Evolutionary conservation across 2,113 vertebrate genomes (phyloP), one percentile per base, ranked within the genome.

Genomic region (Hemiprocne comata): DNA sequence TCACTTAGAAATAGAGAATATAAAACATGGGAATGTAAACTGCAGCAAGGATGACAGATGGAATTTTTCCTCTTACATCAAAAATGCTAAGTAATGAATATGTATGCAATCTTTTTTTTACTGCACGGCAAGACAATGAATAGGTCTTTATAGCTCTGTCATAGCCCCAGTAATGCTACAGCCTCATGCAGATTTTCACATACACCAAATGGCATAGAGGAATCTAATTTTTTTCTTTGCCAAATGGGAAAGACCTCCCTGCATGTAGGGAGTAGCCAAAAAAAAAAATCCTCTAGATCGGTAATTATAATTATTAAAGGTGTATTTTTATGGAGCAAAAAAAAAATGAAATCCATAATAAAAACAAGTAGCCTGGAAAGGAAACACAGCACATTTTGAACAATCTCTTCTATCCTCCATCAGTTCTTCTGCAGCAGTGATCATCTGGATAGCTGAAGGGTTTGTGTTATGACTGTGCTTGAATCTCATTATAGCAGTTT

Each of bases 71-170:
- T 76, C 57, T 90, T 84, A 91, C 2, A 16, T 87, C 82, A 96
- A 95, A 94, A 90, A 81, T 46, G 26, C 31, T 29, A 78, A 79
- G 19, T 78, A 82, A 89, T 89, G 80, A 92, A 92, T 91, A 94
- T 91, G 34, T 62, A 95, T 92, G 13, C 66, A 81, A 51, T 57
- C 4, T 7, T 17, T 61, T 91, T 92, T 96, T 87, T 72, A 48
- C 25, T 85, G 9, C 5, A 0, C 69, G n/a, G 19, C 44, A 79
- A 40, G 57, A 72, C 19, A 76, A 69, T 70, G n/a, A 89, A n/a
- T 36, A 80, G 24, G 17, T 85, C 31, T 92, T 75, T 48, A 13
- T 92, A 40, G 44, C 42, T 72, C 42, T 78, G 2, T 57, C 53
- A 48, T 15, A 71, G 18, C 13, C 11, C 5, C 25, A 85, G 23